Evolutionary conservation across 2,113 vertebrate species (phyloP), one percentile per base, ranked within the genome.

Genomic region (Hemiscyllium ocellatum): DNA sequence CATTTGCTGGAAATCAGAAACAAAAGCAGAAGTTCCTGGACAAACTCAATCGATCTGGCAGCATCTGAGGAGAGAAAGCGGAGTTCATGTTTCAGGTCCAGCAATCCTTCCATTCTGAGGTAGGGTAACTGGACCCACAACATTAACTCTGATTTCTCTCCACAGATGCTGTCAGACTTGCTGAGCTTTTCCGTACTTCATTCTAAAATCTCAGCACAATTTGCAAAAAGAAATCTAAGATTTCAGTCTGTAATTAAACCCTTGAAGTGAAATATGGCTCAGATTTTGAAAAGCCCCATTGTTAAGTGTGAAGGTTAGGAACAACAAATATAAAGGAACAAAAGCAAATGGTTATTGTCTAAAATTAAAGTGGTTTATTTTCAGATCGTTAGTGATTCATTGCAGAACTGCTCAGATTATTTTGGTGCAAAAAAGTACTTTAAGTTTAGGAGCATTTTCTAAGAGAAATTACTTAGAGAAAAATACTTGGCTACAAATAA

Each of bases 321-420:
- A 56, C 24, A 56, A 89, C 50, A 87, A 4, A 29, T 61, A 61
- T 12, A 61, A 61, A 61, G 12, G 56, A 7, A 26, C 50, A 87
- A 47, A 89, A 89, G 26, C 52, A 89, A 29, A 3, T 29, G 10
- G 8, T 52, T 89, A 52, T 56, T 56, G 52, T 52, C 29, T 89
- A 89, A 89, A 89, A 89, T 89, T 56, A 52, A 89, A 89, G 7
- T 29, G 10, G 19, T 89, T 89, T 89, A 56, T 89, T 89, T 89
- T 29, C 78, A 4, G n/a, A 42, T 83, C 86, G 29, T 89, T 50
- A 13, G 50, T 15, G 50, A 52, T 89, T 89, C 47, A 56, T 12
- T 89, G 50, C 47, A 50, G 86, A 89, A 56, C 3, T 24, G 47
- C 50, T 89, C 47, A 52, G 26, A 2, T 29, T 89, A 87, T 89